phyloP scores from a whole-genome alignment of 2,888 invertebrate species.

The Rugalucina vietnamica region DNA sequence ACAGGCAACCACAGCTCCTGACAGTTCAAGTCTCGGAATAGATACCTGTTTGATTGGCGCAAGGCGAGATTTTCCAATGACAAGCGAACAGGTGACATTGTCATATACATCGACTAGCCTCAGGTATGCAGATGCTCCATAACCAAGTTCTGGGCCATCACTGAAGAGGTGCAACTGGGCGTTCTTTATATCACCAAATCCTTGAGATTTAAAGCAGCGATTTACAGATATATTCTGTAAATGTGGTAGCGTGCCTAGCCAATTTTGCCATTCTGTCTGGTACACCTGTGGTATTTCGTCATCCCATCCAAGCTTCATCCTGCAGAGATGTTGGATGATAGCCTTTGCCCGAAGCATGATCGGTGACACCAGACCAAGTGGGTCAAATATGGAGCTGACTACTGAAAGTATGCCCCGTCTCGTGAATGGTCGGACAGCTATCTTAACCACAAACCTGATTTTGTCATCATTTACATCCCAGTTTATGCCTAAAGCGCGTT shows the following conservation, averaged over 20 bases:
- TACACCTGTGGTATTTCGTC: constrained; percentile 29
- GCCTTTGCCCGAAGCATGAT: constrained; percentile 46
- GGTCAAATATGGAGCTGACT: constrained; percentile 60
- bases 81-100: constrained; percentile 18
- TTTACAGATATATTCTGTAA: constrained; percentile 36
- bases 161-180: constrained; percentile 42
- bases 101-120: constrained; percentile 29
- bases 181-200: neutral
- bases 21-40: constrained; percentile 33
- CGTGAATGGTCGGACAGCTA: constrained; percentile 39
- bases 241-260: constrained; percentile 36
- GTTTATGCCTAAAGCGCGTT: constrained; percentile 43
- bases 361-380: constrained; percentile 60
- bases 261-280: constrained; percentile 45
- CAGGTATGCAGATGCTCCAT: constrained; percentile 33
- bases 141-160: constrained; percentile 34
- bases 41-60: constrained; percentile 40
- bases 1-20: constrained; percentile 33
- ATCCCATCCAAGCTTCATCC: constrained; percentile 54
- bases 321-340: constrained; percentile 52
- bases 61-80: constrained; percentile 41
- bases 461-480: constrained; percentile 52
- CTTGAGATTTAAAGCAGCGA: neutral
- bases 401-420: constrained; percentile 49
- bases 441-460: constrained; percentile 43